Conservation (phyloP, 2,888 invertebrate species). For the Saturnia pavonia region DNA sequence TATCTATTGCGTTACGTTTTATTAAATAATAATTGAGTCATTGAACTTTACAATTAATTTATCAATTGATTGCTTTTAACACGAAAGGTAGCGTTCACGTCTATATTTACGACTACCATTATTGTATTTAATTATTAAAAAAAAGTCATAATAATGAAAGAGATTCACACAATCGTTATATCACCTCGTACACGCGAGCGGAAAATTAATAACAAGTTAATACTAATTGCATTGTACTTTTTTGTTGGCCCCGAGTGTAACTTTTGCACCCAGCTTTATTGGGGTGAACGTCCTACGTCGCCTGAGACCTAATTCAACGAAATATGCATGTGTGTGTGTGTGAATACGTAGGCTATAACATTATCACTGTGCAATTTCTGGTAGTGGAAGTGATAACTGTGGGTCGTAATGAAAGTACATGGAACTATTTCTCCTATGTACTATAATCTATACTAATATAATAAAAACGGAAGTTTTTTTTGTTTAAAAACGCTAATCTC, state of each 20-base stretch:
- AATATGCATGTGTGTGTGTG: constrained; percentile 16
- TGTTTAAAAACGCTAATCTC: too few relatives aligned
- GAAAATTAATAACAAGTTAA: constrained; percentile 2
- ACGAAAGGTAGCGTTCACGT: background rate
- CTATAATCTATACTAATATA: too few relatives aligned
- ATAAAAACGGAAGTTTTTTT: too few relatives aligned
- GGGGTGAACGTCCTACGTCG: constrained; percentile 44
- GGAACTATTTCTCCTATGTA: background rate
- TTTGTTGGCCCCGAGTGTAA: constrained; percentile 37
- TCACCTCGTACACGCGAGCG: constrained; percentile 5
- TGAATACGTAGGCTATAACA: background rate
- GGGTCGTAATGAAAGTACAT: background rate
- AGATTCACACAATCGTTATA: constrained; percentile 11
- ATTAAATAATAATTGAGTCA: background rate
- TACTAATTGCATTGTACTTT: constrained; percentile 9
- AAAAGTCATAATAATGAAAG: background rate
- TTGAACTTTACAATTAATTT: background rate
- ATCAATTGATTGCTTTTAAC: background rate
- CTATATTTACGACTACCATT: background rate
- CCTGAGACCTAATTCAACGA: constrained; percentile 27
- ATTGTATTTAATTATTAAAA: constrained; percentile 1
- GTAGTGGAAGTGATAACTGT: background rate
- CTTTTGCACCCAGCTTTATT: constrained; percentile 40
- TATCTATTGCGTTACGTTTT: too few relatives aligned
- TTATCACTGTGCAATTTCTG: background rate